Conservation (phyloP, 2,113 vertebrate species). For the Chunga burmeisteri region DNA sequence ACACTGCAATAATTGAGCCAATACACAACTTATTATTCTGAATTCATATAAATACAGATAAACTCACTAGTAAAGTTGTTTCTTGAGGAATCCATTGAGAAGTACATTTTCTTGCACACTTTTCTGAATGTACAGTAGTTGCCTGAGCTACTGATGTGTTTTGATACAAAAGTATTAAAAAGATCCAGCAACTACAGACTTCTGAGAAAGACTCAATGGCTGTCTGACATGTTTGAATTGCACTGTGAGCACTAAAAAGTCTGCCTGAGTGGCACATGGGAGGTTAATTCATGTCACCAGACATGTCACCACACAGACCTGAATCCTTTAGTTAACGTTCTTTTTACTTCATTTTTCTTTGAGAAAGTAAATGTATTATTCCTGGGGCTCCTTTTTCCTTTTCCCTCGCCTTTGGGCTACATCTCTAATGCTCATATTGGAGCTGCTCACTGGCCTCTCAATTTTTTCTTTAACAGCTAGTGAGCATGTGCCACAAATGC, state of each 20-base stretch:
- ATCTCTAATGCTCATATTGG: neutral
- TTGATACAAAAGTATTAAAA: neutral
- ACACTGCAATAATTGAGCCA: neutral
- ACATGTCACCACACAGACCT: neutral
- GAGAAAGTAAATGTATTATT: neutral
- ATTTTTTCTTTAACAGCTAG: neutral
- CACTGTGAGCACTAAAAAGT: neutral
- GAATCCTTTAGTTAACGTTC: neutral
- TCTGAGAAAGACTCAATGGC: neutral
- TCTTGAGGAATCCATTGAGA: neutral
- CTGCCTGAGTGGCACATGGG: neutral
- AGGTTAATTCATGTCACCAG: conserved; percentile 24
- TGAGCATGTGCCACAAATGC: neutral
- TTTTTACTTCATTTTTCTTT: neutral
- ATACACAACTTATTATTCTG: neutral
- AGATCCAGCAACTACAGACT: neutral
- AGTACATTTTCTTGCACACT: neutral
- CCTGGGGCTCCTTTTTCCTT: neutral
- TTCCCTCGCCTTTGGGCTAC: neutral
- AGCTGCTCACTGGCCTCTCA: neutral
- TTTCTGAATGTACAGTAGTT: neutral
- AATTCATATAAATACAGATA: neutral
- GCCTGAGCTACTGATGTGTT: neutral
- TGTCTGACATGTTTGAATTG: neutral
- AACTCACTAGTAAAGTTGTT: neutral